Conservation (phyloP, 2,797 vertebrate species). For the Falco novaeseelandiae region DNA sequence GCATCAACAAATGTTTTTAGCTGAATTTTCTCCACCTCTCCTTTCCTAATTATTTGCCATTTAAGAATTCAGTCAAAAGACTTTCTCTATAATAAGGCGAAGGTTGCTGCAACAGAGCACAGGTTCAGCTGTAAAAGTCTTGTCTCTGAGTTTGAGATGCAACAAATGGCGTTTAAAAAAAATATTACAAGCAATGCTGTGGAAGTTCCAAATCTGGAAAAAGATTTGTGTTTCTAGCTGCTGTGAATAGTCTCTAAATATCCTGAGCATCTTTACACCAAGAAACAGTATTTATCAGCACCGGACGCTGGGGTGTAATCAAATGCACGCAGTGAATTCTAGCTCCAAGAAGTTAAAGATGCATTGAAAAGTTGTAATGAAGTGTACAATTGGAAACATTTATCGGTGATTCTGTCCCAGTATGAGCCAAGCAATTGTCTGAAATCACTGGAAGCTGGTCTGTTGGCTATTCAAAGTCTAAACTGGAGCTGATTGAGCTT, state of each 20-base stretch:
- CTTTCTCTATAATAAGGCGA: not conserved
- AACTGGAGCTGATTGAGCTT: constrained; percentile 39
- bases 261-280: not conserved
- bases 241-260: constrained; percentile 51
- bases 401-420: constrained; percentile 1
- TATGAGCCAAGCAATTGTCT: constrained; percentile 32
- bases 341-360: constrained; percentile 16
- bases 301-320: not conserved
- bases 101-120: not conserved
- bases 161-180: not conserved
- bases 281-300: not conserved
- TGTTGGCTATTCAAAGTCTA: constrained; percentile 45
- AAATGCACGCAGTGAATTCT: constrained; percentile 8
- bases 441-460: constrained; percentile 39
- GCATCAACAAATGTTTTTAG: not conserved
- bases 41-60: constrained; percentile 24
- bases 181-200: not conserved
- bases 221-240: not conserved
- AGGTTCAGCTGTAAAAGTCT: not conserved
- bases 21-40: not conserved
- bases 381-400: constrained; percentile 30
- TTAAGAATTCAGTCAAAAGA: constrained; percentile 18
- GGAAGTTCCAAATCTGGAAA: constrained; percentile 2
- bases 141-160: not conserved
- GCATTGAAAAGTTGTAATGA: constrained; percentile 45